Base-by-base conservation (phyloP, 2,888 invertebrate genomes). In the Sinelater perroti region DNA sequence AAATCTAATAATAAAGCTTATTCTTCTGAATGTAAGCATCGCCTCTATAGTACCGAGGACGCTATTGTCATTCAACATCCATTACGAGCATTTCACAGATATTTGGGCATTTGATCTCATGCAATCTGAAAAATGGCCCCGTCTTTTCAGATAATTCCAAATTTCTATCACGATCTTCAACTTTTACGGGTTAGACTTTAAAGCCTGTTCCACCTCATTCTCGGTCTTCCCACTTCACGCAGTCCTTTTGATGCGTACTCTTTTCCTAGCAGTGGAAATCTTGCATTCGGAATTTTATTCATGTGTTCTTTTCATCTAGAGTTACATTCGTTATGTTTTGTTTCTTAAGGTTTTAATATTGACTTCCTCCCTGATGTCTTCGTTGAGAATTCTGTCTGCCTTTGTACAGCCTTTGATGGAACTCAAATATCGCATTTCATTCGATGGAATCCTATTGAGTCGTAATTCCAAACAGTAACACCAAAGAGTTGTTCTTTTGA, bases 381-480 rank as follows among this genome's bases (percentile, higher is more conserved):
- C 11, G 10, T 36, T 36, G 11, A 16, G 16, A 10, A 36, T 36
- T 17, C 36, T 36, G n/a, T 36, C 16, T 6, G 6, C 3, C 14
- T 8, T n/a, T 36, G n/a, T 36, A 16, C 36, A 36, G n/a, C 36
- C 36, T 36, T 36, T 10, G 2, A 17, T 13, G 6, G 16, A 14
- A 14, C 36, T 4, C 7, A 17, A 11, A 36, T 16, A 36, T 13
- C 36, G 14, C 5, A 36, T 36, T 36, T 36, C 36, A 30, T n/a
- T n/a, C n/a, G n/a, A n/a, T n/a, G n/a, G n/a, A n/a, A n/a, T n/a
- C n/a, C n/a, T n/a, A n/a, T n/a, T n/a, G n/a, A n/a, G n/a, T n/a
- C n/a, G n/a, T n/a, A n/a, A n/a, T n/a, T n/a, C n/a, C n/a, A n/a
- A n/a, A n/a, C n/a, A n/a, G n/a, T n/a, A n/a, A n/a, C n/a, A n/a